phyloP scores from a whole-genome alignment of 2,888 invertebrate genomes.

The Mesorhabditis belari region DNA sequence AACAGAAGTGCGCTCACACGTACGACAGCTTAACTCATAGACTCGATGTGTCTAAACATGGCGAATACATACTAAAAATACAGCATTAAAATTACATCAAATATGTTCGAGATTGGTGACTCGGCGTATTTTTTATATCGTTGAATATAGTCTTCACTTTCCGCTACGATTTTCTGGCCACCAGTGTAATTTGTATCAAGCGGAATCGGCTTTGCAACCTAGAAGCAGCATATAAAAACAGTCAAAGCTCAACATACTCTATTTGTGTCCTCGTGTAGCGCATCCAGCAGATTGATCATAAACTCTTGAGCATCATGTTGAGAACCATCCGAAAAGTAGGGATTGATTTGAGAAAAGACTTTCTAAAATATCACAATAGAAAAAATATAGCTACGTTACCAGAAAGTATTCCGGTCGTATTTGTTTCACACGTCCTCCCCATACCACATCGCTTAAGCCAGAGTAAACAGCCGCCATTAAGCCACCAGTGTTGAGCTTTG shows the following conservation, averaged over 20 bases:
- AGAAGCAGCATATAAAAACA: constrained; percentile 7
- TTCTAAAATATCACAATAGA: constrained; percentile 17
- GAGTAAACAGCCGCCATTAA: constrained; percentile 41
- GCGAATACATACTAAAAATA: neutral
- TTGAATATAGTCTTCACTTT: constrained; percentile 29
- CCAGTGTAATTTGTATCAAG: constrained; percentile 47
- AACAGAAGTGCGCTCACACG: constrained; percentile 30
- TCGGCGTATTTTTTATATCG: constrained; percentile 24
- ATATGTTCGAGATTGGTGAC: constrained; percentile 39
- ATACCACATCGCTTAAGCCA: constrained; percentile 37
- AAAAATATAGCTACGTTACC: constrained; percentile 3
- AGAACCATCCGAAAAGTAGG: constrained; percentile 32
- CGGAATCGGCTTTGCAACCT: constrained; percentile 19
- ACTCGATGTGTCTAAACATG: constrained; percentile 32
- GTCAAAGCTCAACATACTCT: constrained; percentile 9
- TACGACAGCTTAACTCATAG: constrained; percentile 29
- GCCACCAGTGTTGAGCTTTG: constrained; percentile 37
- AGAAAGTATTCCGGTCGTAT: constrained; percentile 37
- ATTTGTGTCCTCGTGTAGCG: constrained; percentile 54
- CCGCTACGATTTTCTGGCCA: constrained; percentile 18
- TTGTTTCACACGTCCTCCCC: constrained; percentile 34
- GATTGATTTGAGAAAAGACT: constrained; percentile 25
- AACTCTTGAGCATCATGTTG: constrained; percentile 62
- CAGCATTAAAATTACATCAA: constrained; percentile 29
- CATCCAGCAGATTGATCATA: constrained; percentile 57